Base-by-base conservation (phyloP, 2,113 vertebrate species). In the Oryzias curvinotus region DNA sequence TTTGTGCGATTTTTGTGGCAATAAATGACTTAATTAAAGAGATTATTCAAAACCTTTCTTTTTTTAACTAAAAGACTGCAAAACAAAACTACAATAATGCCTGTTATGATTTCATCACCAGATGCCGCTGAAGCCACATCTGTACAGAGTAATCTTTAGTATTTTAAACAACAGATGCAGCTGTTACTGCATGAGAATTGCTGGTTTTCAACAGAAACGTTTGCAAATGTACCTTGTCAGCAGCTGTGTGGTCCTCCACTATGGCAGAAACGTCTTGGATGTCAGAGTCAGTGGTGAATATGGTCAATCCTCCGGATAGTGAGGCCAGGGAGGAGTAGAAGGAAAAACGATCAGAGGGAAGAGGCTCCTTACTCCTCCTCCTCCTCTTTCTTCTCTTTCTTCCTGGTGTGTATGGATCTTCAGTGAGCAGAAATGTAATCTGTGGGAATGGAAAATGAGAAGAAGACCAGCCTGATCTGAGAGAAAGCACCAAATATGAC, bases 341-440 rank as follows among this genome's bases (percentile, higher is more conserved):
- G 26, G 92, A 84, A 70, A 96, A 96, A 51, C 92, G 90, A 59
- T 91, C 76, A 5, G 91, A 88, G 0, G 90, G 88, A 56, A 94
- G 76, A 25, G 72, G 21, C 68, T 90, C 88, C 30, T 82, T 89
- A n/a, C 77, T 90, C 15, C 64, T 85, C 58, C 88, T 89, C 12
- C 45, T 80, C 23, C 52, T 82, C 25, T n/a, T n/a, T n/a, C n/a
- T n/a, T n/a, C 51, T 71, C 46, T 21, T 80, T 52, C 50, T 54
- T 58, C 18, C 43, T 57, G 41, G 52, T 60, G 3, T 50, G 48
- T 79, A 88, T 1, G 87, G 91, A 60, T 96, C 94, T 69, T 94
- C 93, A 16, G 94, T 95, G 12, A 96, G 82, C 45, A 96, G 87
- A 78, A 96, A 95, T 1, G 92, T 94, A 50, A 95, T 93, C 93